A percentile compares a stretch with the other conserved stretches of the same genome.
Conservation (phyloP, 1,140 invertebrate species). For the Chelonus insularis region DNA sequence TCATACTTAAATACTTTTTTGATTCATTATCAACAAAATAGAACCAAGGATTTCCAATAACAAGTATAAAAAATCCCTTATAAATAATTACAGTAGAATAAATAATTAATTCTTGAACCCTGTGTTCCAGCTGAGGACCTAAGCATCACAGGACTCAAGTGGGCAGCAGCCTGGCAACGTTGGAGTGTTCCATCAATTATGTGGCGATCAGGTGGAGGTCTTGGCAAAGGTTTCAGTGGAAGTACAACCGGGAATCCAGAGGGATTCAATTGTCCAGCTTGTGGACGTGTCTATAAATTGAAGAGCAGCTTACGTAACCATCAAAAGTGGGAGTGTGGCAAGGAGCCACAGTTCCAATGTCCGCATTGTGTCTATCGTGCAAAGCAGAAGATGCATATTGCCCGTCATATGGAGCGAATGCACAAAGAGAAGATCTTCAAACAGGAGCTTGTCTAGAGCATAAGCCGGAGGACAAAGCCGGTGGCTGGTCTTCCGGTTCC, state of each 20-base stretch:
- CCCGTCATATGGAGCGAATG: constrained; percentile 84
- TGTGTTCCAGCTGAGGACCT: constrained; percentile 66
- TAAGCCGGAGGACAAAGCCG: background rate
- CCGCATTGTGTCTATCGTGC: constrained; percentile 80
- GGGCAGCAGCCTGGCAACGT: constrained; percentile 62
- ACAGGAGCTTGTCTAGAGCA: constrained; percentile 51
- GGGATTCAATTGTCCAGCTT: constrained; percentile 75
- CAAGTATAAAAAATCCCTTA: background rate
- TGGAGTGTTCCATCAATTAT: constrained; percentile 59
- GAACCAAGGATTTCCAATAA: background rate
- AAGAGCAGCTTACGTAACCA: constrained; percentile 83
- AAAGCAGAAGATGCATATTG: constrained; percentile 85
- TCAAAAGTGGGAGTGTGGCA: constrained; percentile 86
- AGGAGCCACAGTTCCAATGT: constrained; percentile 81
- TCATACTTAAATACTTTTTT: too few species aligned
- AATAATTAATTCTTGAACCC: constrained; percentile 46
- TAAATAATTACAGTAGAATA: background rate
- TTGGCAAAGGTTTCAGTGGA: constrained; percentile 48
- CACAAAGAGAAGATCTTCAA: constrained; percentile 73
- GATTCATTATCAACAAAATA: too few species aligned
- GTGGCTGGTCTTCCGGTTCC: constrained; percentile 34
- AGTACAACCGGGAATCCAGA: constrained; percentile 52
- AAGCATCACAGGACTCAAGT: constrained; percentile 71
- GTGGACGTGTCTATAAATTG: constrained; percentile 80
- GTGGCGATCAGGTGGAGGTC: constrained; percentile 53